Evolutionary conservation across 2,888 invertebrate species (phyloP), one percentile per base, ranked within the genome.

Genomic region (Notocelia uddmanniana): DNA sequence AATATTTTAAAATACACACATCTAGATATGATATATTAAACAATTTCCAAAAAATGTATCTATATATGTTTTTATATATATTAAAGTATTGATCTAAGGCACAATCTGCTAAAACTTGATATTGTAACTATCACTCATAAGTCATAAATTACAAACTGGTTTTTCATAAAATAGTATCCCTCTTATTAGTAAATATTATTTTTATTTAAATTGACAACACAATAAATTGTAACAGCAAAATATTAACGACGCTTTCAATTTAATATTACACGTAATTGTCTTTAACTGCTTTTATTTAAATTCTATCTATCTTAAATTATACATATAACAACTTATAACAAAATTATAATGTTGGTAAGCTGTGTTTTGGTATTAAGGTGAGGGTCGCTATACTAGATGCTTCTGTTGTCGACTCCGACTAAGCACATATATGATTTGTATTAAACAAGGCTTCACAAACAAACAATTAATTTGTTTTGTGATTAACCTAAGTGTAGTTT

Each of bases 331-430:
- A 93, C 91, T 92, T 92, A 93, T 85, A 88, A 87, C 85, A 83
- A 89, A 87, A 90, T 88, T 89, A 90, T 88, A 90, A 89, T 89
- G 92, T 91, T 93, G 93, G 93, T 93, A 93, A 93, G 92, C 91
- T 91, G 93, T 93, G 90, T 91, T 93, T 93, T 93, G 93, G 93
- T 93, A 93, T 93, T 89, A 88, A 91, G 89, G 91, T 93, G 93
- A 93, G 92, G 92, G 90, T 86, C 84, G 89, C 91, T 92, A 92
- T 80, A 79, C 91, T 91, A 92, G 83, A 81, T 78, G 77, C 85
- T 79, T 79, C 77, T 64, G 64, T 78, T 79, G 79, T 80, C 79
- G 79, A 77, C 70, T 68, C 26, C 37, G 50, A 69, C 60, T 60
- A 31, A 68, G 55, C 59, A 48, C 48, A 58, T 19, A 59, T 26